Conservation (phyloP, 2,113 vertebrate genomes). For the Chloebia gouldiae region DNA sequence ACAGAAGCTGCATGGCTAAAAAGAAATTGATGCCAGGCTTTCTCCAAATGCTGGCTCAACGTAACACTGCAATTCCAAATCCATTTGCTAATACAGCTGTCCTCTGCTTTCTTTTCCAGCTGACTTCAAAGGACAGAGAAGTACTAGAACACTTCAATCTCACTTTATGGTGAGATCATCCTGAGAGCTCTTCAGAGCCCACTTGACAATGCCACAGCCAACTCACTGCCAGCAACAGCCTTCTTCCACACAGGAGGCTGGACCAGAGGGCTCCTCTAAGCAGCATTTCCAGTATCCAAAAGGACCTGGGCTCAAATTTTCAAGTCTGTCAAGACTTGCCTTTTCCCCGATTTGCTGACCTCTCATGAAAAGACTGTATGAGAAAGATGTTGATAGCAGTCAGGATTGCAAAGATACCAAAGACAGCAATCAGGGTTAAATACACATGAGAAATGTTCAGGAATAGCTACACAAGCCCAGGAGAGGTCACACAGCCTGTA, state of each 20-base stretch:
- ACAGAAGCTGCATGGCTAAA: background rate
- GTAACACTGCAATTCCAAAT: background rate
- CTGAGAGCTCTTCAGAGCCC: background rate
- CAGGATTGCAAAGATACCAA: background rate
- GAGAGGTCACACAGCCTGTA: background rate
- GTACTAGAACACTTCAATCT: background rate
- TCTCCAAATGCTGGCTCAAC: background rate
- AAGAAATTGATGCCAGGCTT: background rate
- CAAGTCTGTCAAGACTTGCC: background rate
- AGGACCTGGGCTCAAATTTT: background rate
- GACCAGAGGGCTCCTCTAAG: background rate
- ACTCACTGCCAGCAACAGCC: background rate
- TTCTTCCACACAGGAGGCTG: background rate
- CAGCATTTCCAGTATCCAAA: background rate
- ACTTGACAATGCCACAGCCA: background rate
- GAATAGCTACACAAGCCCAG: background rate
- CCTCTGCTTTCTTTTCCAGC: background rate
- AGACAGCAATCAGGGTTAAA: background rate
- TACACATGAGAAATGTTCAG: accelerated
- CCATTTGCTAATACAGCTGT: background rate
- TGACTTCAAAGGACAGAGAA: background rate
- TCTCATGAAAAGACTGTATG: background rate
- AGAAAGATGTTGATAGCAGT: background rate
- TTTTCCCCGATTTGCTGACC: background rate
- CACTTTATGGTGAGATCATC: background rate